These are phyloP conservation scores for Enteromius treurensis DNA, from an alignment of 2,797 vertebrate species.

Conservation along the genomic window DNA sequence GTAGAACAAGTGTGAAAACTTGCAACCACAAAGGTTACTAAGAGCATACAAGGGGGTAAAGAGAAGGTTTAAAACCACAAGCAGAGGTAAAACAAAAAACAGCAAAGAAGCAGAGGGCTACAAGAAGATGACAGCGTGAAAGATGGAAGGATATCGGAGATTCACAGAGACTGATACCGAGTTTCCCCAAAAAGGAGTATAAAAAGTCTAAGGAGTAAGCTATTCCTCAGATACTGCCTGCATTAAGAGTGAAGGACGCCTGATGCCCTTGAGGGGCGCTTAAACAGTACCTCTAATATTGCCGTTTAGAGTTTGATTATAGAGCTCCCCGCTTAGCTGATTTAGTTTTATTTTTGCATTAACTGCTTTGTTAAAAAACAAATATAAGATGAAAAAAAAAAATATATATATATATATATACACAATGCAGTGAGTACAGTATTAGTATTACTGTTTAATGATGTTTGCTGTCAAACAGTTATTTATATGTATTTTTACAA, in stretches of 20 bases:
- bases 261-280: too few species aligned
- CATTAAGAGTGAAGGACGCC: too few species aligned
- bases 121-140: neutral
- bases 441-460: neutral
- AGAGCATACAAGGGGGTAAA: neutral
- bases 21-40: neutral
- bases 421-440: neutral
- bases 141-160: too few species aligned
- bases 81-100: neutral
- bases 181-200: too few species aligned
- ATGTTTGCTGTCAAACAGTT: neutral
- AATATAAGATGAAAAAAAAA: neutral
- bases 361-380: too few species aligned
- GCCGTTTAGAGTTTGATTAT: too few species aligned
- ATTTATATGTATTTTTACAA: neutral
- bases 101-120: neutral
- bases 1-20: neutral
- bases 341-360: too few species aligned
- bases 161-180: too few species aligned
- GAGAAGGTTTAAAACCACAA: neutral
- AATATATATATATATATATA: neutral
- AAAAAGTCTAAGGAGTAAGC: too few species aligned
- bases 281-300: too few species aligned
- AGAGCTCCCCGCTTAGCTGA: too few species aligned
- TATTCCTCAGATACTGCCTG: too few species aligned